Evolutionary conservation across 2,113 vertebrate genomes (phyloP), one percentile per base, ranked within the genome.

Genomic region (Regulus satrapa): DNA sequence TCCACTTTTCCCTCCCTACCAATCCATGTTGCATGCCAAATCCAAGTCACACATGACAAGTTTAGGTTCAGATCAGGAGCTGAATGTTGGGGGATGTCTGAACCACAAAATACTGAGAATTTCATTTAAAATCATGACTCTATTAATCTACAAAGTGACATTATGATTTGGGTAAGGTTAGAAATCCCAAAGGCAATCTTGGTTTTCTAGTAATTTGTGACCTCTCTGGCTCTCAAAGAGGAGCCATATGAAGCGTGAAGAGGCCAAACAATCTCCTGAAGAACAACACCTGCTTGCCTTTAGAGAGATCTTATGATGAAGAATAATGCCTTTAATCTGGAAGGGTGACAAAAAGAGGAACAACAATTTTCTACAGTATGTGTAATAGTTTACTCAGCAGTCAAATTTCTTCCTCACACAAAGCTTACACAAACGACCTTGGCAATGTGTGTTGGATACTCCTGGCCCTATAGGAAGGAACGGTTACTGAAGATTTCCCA

Each of bases 41-140:
- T 29, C 88, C 25, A 92, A 52, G 18, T 11, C 2, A 28, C 9
- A 19, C 13, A 41, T 29, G 20, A 5, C 8, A 51, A n/a, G 10
- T 43, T 52, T 8, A 87, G 3, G 12, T 46, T 79, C 40, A 52
- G 14, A 75, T 23, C 40, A 76, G 8, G 10, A 92, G 2, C 31
- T 72, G 58, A 61, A 61, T 8, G 3, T 1, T 68, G 13, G 3
- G 6, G 6, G 2, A 48, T 28, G 19, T 51, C 23, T 29, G 31
- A 87, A 40, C 3, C 10, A 75, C 34, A 43, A 87, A 81, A 84
- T 12, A 62, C 1, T 5, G 52, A 88, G 5, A 71, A 49, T 23
- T 89, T 74, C 0, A 1, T 40, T 62, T 64, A 67, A 71, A 78
- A 32, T 0, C 9, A 59, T 19, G 1, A 73, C 15, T 46, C 58